Base-by-base conservation (phyloP, 2,888 invertebrate species). In the Lasius fuliginosus region DNA sequence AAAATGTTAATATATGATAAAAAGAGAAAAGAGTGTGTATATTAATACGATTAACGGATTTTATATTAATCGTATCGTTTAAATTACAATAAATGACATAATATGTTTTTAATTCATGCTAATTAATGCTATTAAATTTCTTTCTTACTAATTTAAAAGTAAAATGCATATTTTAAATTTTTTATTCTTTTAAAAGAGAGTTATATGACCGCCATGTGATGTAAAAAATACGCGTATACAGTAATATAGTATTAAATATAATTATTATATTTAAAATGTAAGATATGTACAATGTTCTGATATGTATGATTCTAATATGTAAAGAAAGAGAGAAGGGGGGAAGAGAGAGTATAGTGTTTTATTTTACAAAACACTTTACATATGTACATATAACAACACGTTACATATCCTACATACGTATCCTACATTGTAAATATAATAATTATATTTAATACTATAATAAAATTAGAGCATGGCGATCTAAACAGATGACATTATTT, bases 401-500 rank as follows among this genome's bases (percentile, higher is more conserved):
- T n/a, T n/a, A n/a, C n/a, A n/a, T n/a, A n/a, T n/a, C n/a, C n/a
- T n/a, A 23, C 23, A 33, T 40, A 73, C n/a, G n/a, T 58, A 73
- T 27, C 23, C 5, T 30, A 27, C 27, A 27, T 60, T 74, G n/a
- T 15, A 58, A 74, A 74, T 74, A 33, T 33, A 33, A 33, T 4
- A 33, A 33, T 33, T 33, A 33, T n/a, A 49, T 49, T 49, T 49
- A 49, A 49, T 46, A 46, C 23, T 64, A 56, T 33, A 42, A 46
- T 9, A 49, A 49, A 27, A 74, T 74, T 60, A 74, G 33, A 49
- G 33, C 11, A 27, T 65, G 33, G n/a, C 46, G 36, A 49, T 15
- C 33, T 65, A 65, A 75, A 75, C 30, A 49, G 49, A 36, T 65
- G 33, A 49, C 27, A 49, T 49, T 49, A 49, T 49, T 33, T 3